phyloP scores from a whole-genome alignment of 64 coral and sea anemone genomes.

The Actinia equina region DNA sequence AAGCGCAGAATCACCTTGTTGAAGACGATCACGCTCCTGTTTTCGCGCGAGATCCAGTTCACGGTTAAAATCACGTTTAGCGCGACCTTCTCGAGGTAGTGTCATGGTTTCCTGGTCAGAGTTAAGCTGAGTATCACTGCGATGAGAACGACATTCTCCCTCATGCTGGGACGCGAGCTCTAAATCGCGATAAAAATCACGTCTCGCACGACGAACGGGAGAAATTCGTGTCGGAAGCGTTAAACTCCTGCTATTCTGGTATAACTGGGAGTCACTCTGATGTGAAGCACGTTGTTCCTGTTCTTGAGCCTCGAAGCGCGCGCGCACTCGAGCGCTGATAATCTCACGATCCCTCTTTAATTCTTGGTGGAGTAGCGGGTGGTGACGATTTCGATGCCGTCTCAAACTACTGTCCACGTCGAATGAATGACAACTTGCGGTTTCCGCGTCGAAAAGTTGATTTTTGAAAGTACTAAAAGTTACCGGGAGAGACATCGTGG shows the following conservation, averaged over 20 bases:
- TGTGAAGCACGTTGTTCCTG: not conserved
- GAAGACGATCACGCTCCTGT: not conserved
- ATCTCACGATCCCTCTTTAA: constrained; percentile 9
- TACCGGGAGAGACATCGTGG: constrained; percentile 3
- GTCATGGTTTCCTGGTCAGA: not conserved
- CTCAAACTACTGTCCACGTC: not conserved
- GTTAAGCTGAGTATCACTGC: not conserved
- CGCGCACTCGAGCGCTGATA: not conserved
- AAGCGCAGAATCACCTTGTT: not conserved
- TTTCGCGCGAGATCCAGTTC: constrained; percentile 5
- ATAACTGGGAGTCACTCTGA: constrained; percentile 12
- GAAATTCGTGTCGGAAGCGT: not conserved
- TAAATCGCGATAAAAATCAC: constrained; percentile 18
- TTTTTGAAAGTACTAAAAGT: constrained; percentile 49
- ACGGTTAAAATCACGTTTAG: constrained; percentile 10
- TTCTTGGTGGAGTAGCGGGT: constrained; percentile 12
- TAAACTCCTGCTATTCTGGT: not conserved
- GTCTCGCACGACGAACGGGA: not conserved
- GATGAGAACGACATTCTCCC: not conserved
- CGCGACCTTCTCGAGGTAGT: not conserved
- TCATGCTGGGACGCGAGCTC: not conserved
- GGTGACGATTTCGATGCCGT: not conserved
- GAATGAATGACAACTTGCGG: constrained; percentile 15
- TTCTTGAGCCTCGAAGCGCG: constrained; percentile 3
- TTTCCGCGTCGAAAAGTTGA: constrained; percentile 19